Conservation (phyloP, 2,888 invertebrate genomes). For the Chalcis sispes region DNA sequence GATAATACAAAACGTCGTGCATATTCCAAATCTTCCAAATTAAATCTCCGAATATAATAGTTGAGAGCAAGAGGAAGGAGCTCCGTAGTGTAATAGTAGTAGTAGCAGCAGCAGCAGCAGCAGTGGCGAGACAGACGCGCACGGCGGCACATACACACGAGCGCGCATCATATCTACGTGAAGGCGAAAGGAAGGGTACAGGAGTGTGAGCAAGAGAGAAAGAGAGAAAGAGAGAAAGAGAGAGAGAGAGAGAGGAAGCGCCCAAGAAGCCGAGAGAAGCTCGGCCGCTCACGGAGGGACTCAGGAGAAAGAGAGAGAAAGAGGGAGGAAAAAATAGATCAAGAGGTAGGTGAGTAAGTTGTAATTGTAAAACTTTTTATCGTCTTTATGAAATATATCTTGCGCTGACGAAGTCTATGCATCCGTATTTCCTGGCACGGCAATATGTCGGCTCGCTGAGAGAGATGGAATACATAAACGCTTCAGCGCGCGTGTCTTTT, state of each 20-base stretch:
- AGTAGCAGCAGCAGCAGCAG: neutral
- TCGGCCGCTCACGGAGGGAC: too few relatives aligned
- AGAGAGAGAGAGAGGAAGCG: slow-evolving; percentile 2
- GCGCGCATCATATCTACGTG: neutral
- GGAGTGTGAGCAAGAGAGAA: neutral
- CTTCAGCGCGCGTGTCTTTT: neutral
- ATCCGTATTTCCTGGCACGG: neutral
- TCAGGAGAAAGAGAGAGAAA: neutral
- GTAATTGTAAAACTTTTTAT: neutral
- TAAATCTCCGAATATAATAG: neutral
- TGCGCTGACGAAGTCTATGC: neutral
- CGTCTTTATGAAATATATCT: too few relatives aligned
- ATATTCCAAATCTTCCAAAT: too few relatives aligned
- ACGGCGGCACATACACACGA: neutral
- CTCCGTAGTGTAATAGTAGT: neutral
- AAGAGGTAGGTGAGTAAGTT: slow-evolving; percentile 17
- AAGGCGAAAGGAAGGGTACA: neutral
- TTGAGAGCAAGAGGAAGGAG: neutral
- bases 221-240: neutral
- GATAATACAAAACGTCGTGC: too few relatives aligned
- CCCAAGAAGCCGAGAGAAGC: too few relatives aligned
- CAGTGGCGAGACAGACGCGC: neutral
- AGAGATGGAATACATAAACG: too few relatives aligned
- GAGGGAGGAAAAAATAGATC: neutral
- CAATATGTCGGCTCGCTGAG: slow-evolving; percentile 16